A percentile compares a stretch with the other conserved stretches of the same genome.
phyloP scores from a whole-genome alignment of 2,797 vertebrate species.

The Sebastes melanostomus region DNA sequence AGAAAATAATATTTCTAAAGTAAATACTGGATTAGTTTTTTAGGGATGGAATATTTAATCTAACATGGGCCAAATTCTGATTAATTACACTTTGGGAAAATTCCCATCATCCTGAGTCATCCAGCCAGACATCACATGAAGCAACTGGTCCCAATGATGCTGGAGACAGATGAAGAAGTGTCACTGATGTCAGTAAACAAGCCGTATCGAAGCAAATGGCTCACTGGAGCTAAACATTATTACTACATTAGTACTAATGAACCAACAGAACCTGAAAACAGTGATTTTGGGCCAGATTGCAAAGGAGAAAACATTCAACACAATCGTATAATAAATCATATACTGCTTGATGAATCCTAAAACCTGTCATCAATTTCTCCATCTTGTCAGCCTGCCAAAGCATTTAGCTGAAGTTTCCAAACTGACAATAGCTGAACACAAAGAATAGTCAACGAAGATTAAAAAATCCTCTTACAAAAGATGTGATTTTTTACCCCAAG shows the following conservation, averaged over 20 bases:
- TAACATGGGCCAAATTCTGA: background rate
- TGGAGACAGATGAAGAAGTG: background rate
- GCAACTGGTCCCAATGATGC: conserved; percentile 31
- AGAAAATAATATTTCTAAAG: background rate
- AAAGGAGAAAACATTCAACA: background rate
- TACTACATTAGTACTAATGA: background rate
- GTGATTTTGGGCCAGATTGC: background rate
- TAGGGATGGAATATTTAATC: background rate
- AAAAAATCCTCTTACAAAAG: conserved; percentile 15
- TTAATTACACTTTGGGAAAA: background rate
- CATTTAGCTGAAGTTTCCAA: conserved; percentile 2
- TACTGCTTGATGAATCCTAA: background rate
- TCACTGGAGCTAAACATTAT: background rate
- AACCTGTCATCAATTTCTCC: background rate
- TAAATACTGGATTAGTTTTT: background rate
- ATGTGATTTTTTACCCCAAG: background rate
- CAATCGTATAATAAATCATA: background rate
- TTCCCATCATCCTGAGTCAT: background rate
- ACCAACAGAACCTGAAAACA: background rate
- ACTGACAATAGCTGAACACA: conserved; percentile 8
- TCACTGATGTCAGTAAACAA: background rate
- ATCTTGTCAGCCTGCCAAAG: background rate
- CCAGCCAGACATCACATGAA: background rate
- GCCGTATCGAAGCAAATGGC: background rate
- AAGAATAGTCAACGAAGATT: conserved; percentile 1